Percentiles rank a stretch among this genome's conserved stretches.
Evolutionary conservation across 2,113 vertebrate genomes (phyloP).

Genomic region (Bambusicola thoracicus): DNA sequence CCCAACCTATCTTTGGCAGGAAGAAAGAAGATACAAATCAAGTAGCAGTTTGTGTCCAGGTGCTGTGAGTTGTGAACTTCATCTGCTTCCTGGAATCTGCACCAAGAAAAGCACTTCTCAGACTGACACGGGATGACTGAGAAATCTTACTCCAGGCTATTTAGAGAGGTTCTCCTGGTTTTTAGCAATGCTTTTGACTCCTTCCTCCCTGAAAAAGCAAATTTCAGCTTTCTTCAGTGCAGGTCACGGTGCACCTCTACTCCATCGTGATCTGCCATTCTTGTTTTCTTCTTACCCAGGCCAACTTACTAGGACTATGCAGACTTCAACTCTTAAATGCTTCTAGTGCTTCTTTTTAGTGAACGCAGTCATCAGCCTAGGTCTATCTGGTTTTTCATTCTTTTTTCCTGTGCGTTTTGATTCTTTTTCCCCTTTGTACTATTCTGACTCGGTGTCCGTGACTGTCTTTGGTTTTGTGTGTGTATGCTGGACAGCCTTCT

Average conservation of each 20-base stretch:
- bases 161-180: neutral
- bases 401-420: neutral
- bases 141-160: neutral
- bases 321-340: neutral
- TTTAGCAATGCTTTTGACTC: neutral
- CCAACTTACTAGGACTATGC: neutral
- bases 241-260: neutral
- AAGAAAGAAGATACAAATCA: neutral
- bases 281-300: neutral
- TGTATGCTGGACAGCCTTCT: neutral
- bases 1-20: neutral
- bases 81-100: neutral
- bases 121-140: neutral
- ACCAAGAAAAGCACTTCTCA: neutral
- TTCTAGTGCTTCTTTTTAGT: neutral
- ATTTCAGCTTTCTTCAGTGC: neutral
- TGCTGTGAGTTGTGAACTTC: neutral
- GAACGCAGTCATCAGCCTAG: neutral
- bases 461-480: neutral
- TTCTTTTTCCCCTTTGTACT: neutral
- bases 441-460: neutral
- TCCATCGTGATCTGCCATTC: neutral
- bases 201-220: neutral
- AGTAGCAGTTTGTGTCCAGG: neutral
- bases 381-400: neutral